Evolutionary conservation across 1,140 invertebrate genomes (phyloP), one percentile per base, ranked within the genome.

Genomic region (Arion vulgaris): DNA sequence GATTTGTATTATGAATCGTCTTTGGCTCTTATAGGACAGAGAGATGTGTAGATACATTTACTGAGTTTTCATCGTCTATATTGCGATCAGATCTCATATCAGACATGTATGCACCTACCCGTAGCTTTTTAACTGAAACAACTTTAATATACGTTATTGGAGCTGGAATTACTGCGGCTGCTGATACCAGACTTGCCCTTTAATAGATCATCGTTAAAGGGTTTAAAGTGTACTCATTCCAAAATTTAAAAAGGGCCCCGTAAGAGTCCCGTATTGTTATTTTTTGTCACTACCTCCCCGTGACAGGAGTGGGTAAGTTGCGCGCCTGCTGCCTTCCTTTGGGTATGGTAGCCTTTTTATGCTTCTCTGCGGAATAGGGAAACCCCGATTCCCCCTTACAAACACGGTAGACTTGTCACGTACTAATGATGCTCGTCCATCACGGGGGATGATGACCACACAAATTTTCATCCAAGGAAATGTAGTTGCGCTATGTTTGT

Each of bases 171-270:
- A 66, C 62, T 28, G 28, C 62, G 17, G 28, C n/a, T 66, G 19
- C 11, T 66, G 62, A 28, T 28, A 66, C 62, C 28, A 66, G 62
- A 66, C 62, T 28, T 66, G 62, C 62, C 62, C n/a, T 66, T 28
- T 28, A 66, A 32, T 66, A 66, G 62, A 66, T 66, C 62, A n/a
- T 66, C 62, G 28, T 66, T 66, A 66, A 66, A 32, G 62, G 62
- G 62, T 28, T 66, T 66, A 66, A 66, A 66, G 17, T 66, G 62
- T 66, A 66, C 62, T 66, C 62, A 66, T 66, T 66, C 62, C 62
- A 66, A 15, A n/a, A n/a, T n/a, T 15, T 62, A 32, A 32, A 9
- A 4, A 28, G 62, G 62, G 9, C 62, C 19, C 62, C 5, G 62
- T 7, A 66, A 34, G 28, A 34, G 5, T 34, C 62, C n/a, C 11